A percentile compares a stretch with the other conserved stretches of the same genome.
These are phyloP conservation scores for Sandelia bainsii DNA, from an alignment of 2,797 vertebrate species.

Conservation along the genomic window DNA sequence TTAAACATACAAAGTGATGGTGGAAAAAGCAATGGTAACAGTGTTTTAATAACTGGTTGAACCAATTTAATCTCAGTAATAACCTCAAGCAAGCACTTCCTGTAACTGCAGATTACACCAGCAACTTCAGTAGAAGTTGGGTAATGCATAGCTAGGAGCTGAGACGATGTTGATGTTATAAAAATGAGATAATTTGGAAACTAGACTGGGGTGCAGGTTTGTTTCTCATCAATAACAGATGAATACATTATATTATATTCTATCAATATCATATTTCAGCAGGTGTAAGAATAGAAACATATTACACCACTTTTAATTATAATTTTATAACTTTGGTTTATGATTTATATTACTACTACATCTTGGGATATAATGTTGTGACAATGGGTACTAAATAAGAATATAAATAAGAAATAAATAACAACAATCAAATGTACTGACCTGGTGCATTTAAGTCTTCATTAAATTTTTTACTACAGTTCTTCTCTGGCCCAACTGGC, in stretches of 20 bases:
- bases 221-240: not conserved
- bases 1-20: too few relatives aligned
- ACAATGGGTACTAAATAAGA: not conserved
- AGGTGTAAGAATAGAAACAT: not conserved
- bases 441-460: slow-evolving; percentile 16
- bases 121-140: too few relatives aligned
- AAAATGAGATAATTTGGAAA: not conserved
- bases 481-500: slow-evolving; percentile 23
- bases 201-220: not conserved
- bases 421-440: slow-evolving; percentile 23
- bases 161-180: not conserved
- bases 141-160: not conserved
- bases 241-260: too few relatives aligned
- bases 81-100: too few relatives aligned
- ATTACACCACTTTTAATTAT: not conserved
- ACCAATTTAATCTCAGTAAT: too few relatives aligned
- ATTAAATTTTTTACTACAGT: slow-evolving; percentile 44
- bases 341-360: too few relatives aligned
- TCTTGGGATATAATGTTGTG: not conserved
- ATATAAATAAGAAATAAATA: too few relatives aligned
- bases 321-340: not conserved
- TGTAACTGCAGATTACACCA: too few relatives aligned
- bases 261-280: too few relatives aligned
- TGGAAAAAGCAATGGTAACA: too few relatives aligned
- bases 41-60: too few relatives aligned